Conservation (phyloP, 2,113 vertebrate species). For the Eubucco bourcierii region DNA sequence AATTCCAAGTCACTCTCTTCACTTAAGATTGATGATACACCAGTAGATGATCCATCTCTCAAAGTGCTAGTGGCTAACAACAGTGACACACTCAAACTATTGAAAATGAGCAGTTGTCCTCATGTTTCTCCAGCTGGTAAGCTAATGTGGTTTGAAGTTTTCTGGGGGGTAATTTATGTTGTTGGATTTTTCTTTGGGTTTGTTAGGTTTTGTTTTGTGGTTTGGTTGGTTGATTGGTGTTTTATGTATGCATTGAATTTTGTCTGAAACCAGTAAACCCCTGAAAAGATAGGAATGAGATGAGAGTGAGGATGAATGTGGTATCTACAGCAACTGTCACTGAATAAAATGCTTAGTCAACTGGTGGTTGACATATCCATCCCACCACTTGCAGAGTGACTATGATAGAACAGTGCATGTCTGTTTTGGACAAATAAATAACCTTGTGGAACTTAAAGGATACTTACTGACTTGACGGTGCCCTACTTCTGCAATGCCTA, state of each 20-base stretch:
- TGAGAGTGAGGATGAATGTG: not conserved
- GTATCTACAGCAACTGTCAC: not conserved
- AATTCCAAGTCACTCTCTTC: slow-evolving; percentile 98
- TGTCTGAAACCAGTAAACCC: not conserved
- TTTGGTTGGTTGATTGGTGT: not conserved
- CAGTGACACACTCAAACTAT: slow-evolving; percentile 90
- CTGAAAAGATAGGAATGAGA: not conserved
- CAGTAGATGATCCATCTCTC: slow-evolving; percentile 94
- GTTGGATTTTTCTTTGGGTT: too few relatives aligned
- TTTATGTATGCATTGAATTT: not conserved
- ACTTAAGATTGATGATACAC: slow-evolving; percentile 95
- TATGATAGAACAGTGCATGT: not conserved
- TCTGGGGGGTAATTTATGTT: not conserved
- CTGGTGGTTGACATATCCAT: not conserved
- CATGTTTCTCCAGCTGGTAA: slow-evolving; percentile 88
- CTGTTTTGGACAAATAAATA: not conserved
- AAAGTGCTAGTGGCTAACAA: slow-evolving; percentile 97
- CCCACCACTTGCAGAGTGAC: not conserved
- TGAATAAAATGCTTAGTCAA: not conserved
- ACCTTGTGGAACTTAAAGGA: not conserved
- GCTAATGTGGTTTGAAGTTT: not conserved
- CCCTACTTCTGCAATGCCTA: not conserved
- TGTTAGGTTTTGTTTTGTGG: not conserved
- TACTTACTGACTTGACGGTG: not conserved
- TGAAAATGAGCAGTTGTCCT: slow-evolving; percentile 98